Evolutionary conservation across 2,888 invertebrate species (phyloP), one percentile per base, ranked within the genome.

Genomic region (Zaprionus obscuricornis): DNA sequence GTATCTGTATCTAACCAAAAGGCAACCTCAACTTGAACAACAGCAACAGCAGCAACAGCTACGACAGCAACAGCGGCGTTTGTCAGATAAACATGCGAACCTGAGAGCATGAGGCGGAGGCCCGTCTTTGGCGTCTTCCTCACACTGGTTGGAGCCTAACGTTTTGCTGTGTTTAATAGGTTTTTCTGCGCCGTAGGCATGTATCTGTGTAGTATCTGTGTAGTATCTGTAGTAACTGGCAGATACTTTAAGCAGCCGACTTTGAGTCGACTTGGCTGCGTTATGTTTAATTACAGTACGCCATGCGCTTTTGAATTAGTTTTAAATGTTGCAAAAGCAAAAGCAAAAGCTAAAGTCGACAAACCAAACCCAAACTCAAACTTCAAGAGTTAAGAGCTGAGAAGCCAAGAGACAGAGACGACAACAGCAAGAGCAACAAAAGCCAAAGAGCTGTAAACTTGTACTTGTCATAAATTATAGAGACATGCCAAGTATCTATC

Each of bases 381-480:
- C 4, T 7, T 22, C 22, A 4, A 4, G 46, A 40, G 51, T 47
- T 47, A 47, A 22, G 57, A 45, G 22, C 54, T 33, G 7, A 37
- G 22, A 47, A 62, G 10, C 16, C 22, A 24, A 54, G 11, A 11
- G 17, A 27, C n/a, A 14, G 31, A 18, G 11, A 31, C 42, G 8
- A 24, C 24, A 24, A 8, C 4, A 4, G 24, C 24, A 24, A 24
- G 24, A 24, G 24, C 8, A 6, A 6, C 36, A 8, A 43, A 34
- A 51, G 37, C 29, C 39, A 43, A 57, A 62, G 51, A 37, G 59
- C 73, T 73, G 59, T 60, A 72, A 73, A 60, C 72, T 69, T 74
- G 75, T 68, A 69, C 77, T 74, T 77, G 79, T 81, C 78, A 81
- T 79, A 81, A 79, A 81, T 81, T 75, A 75, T 66, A 62, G 40